phyloP scores from a whole-genome alignment of 2,113 vertebrate species.

The Myotis davidii region DNA sequence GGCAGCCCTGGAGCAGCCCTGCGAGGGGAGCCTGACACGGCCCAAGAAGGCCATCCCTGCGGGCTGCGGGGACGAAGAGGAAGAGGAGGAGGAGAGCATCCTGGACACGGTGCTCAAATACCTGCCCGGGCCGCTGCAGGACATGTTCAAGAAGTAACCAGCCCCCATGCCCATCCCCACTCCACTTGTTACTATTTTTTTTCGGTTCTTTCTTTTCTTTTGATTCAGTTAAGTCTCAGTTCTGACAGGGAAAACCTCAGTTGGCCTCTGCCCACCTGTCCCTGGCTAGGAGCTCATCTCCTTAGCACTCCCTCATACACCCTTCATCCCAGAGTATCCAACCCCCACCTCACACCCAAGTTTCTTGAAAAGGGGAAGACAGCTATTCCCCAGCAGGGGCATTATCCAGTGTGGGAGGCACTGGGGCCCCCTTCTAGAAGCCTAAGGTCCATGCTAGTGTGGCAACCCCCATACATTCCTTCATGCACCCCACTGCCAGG shows the following conservation, averaged over 20 bases:
- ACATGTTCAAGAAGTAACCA: slow-evolving; percentile 99
- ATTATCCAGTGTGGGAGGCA: background rate
- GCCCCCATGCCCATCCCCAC: slow-evolving; percentile 44
- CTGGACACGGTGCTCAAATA: slow-evolving; percentile 99
- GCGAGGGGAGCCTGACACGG: slow-evolving; percentile 96
- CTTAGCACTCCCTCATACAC: background rate
- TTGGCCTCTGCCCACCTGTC: slow-evolving; percentile 62
- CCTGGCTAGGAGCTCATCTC: slow-evolving; percentile 53
- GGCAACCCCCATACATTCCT: slow-evolving; percentile 66
- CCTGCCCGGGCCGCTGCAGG: slow-evolving; percentile 96
- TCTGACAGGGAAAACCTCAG: slow-evolving; percentile 76
- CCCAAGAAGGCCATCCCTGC: slow-evolving; percentile 97
- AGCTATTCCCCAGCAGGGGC: background rate
- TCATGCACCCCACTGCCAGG: slow-evolving; percentile 79
- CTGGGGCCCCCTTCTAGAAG: background rate
- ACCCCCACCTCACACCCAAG: background rate
- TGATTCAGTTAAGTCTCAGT: slow-evolving; percentile 70
- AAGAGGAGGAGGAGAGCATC: slow-evolving; percentile 98
- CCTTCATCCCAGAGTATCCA: slow-evolving; percentile 5
- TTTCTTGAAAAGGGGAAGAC: background rate
- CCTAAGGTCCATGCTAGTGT: slow-evolving; percentile 11
- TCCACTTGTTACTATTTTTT: background rate
- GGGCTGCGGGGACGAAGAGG: slow-evolving; percentile 93
- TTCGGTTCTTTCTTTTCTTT: slow-evolving; percentile 54
- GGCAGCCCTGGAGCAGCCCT: slow-evolving; percentile 97